Conservation (phyloP, 2,888 invertebrate species). For the Augiades crinisus region DNA sequence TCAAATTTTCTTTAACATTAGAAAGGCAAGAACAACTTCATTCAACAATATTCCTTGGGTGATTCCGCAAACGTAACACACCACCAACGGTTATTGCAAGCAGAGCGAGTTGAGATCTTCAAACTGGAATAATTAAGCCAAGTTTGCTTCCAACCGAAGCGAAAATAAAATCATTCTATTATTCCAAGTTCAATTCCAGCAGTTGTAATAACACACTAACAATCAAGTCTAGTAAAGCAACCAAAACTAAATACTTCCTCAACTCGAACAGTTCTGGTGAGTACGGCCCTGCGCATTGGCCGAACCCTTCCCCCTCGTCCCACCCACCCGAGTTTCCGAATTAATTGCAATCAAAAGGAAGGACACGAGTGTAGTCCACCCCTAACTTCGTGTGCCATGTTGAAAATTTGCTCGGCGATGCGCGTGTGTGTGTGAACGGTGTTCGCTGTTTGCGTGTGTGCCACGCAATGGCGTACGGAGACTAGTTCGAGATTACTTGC, state of each 20-base stretch:
- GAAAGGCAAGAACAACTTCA: no score
- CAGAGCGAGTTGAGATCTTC: slow-evolving; percentile 1
- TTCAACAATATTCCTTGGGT: no score
- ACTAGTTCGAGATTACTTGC: slow-evolving; percentile 30
- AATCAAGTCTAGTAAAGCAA: slow-evolving; percentile 35
- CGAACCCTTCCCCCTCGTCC: slow-evolving; percentile 58
- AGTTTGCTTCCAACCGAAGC: slow-evolving; percentile 5
- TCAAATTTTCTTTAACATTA: no score
- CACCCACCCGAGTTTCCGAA: slow-evolving; percentile 59
- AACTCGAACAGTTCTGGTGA: slow-evolving; percentile 61
- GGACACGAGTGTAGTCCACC: slow-evolving; percentile 79
- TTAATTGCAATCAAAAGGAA: slow-evolving; percentile 82
- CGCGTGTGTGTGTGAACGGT: slow-evolving; percentile 44
- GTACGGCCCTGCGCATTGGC: slow-evolving; percentile 76
- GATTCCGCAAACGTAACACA: no score
- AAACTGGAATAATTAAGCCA: slow-evolving; percentile 8
- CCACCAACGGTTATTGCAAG: no score
- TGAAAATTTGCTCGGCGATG: slow-evolving; percentile 43
- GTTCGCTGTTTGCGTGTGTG: slow-evolving; percentile 36
- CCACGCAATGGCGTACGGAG: slow-evolving; percentile 31
- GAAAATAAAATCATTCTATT: slow-evolving; percentile 23
- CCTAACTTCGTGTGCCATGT: slow-evolving; percentile 76
- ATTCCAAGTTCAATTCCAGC: slow-evolving; percentile 24
- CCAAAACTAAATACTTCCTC: slow-evolving; percentile 26
- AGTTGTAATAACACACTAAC: slow-evolving; percentile 27